Evolutionary conservation across 2,797 vertebrate species (phyloP).

Genomic region (Phyllotis vaccarum): DNA sequence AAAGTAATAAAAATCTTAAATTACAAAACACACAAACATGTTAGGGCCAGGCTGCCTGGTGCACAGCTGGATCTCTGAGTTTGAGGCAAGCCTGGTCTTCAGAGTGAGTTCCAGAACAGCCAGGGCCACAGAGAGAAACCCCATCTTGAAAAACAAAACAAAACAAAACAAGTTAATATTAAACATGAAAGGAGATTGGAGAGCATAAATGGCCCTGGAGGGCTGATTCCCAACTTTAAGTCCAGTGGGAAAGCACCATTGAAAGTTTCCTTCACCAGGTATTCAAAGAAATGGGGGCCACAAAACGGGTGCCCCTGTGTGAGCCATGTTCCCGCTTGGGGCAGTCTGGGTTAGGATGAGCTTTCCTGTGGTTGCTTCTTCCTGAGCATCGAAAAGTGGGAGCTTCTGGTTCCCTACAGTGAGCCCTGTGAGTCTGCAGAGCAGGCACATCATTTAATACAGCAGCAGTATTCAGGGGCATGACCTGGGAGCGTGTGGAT

Average conservation of each 20-base stretch:
- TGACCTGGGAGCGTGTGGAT: no score
- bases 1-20: background rate
- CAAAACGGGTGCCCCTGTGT: background rate
- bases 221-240: background rate
- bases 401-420: background rate
- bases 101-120: background rate
- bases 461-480: no score
- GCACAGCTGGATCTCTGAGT: background rate
- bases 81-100: background rate
- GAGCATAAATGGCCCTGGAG: no score
- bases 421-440: background rate
- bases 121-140: background rate
- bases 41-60: background rate
- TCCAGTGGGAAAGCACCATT: no score
- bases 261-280: background rate
- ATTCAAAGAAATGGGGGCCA: background rate
- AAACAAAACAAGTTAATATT: background rate
- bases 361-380: background rate
- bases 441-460: background rate
- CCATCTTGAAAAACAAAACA: background rate
- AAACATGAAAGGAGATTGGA: background rate
- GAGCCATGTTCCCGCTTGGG: background rate
- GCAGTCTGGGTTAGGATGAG: background rate
- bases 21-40: background rate
- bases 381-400: background rate